These are phyloP conservation scores for Cairina moschata DNA, from an alignment of 2,113 vertebrate genomes.

Conservation along the genomic window DNA sequence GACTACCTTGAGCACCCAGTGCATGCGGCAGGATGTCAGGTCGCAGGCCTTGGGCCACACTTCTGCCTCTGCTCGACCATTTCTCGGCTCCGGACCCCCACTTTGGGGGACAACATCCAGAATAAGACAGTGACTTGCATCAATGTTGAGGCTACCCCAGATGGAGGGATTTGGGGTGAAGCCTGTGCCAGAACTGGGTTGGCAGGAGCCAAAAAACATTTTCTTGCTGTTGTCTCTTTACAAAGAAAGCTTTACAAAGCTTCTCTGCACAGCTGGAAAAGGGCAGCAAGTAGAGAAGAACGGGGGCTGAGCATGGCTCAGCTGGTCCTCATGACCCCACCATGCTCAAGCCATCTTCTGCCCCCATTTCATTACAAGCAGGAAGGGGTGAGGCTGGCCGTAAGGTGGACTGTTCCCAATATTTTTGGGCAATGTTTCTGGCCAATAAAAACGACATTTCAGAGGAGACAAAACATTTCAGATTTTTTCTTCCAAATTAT, in stretches of 20 bases:
- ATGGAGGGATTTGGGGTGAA: background rate
- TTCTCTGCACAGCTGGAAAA: background rate
- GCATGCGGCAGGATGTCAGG: fast-evolving
- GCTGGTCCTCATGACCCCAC: background rate
- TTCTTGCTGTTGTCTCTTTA: background rate
- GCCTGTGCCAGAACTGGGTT: background rate
- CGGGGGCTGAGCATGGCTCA: background rate
- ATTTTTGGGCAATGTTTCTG: background rate
- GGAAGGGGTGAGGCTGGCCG: background rate
- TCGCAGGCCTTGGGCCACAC: background rate
- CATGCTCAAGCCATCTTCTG: background rate
- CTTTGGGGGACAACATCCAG: background rate
- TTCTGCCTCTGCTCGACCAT: background rate
- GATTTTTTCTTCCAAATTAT: background rate
- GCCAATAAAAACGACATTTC: background rate
- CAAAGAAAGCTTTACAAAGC: background rate
- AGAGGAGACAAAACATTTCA: background rate
- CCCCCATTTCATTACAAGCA: background rate
- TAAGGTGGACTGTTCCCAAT: background rate
- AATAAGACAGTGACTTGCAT: background rate
- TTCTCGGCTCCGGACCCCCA: background rate
- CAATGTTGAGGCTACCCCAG: background rate
- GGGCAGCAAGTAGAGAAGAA: background rate
- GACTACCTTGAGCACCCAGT: background rate
- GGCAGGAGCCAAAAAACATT: background rate